Base-by-base conservation (phyloP, 2,888 invertebrate species). In the Idaea biselata region DNA sequence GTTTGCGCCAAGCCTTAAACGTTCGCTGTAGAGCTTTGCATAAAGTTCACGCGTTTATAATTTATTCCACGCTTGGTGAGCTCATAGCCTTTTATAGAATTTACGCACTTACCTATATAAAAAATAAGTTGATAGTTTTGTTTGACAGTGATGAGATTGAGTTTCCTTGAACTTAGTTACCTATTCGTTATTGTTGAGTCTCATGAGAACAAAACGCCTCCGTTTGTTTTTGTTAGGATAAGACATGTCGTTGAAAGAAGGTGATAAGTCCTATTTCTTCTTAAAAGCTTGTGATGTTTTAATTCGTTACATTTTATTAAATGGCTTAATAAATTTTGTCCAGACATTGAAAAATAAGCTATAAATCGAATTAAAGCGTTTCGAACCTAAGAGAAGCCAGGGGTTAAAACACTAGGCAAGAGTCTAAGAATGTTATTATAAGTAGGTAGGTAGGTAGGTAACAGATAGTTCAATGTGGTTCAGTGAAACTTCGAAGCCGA, bases 11-110 rank as follows among this genome's bases (percentile, higher is more conserved):
- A n/a, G n/a, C n/a, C 66, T 78, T 78, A 74, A 81, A 77, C 74
- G 75, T 71, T 74, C 68, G 72, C 70, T 70, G 73, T 66, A 75
- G 79, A 89, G 85, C 85, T 89, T 76, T 78, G 82, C 83, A 84
- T 86, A 84, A 87, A 88, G 88, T 88, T 87, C 86, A 86, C 82
- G 83, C 86, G 79, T 82, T 73, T 78, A 80, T 90, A 91, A 92
- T 90, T 81, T 90, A 91, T 91, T 86, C 90, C 91, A 91, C 89
- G 90, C 85, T 76, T 75, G 78, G 79, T 92, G 89, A 92, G 88
- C 89, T 92, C 91, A 92, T 87, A 84, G 83, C 82, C 83, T 86
- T 74, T 87, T 89, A 86, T 91, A 91, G 88, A 89, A 87, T 87
- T 83, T 84, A 83, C 84, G 65, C 44, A 44, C 44, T 44, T 65